Base-by-base conservation (phyloP, 2,113 vertebrate genomes). In the Rana temporaria region DNA sequence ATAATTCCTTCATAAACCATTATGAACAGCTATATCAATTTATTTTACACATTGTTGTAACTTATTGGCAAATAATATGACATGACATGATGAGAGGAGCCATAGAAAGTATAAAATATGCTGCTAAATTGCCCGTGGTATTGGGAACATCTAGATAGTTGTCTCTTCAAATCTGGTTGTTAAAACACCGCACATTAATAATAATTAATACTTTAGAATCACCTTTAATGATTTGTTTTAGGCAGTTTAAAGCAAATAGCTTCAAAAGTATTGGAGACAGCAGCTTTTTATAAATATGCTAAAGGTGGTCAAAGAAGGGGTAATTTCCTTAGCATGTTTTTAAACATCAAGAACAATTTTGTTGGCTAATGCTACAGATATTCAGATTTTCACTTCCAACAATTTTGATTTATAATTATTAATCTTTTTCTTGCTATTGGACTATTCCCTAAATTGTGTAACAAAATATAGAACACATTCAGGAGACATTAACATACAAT, bases 21-120 rank as follows among this genome's bases (percentile, higher is more conserved):
- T 19, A 76, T 76, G 81, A 83, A 76, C 71, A 30, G 72, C 32
- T 52, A 64, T 64, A 68, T 74, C 81, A 76, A 83, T 83, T 76
- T 83, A 67, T 83, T 76, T 83, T 83, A 67, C 72, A 68, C 53
- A 76, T 66, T 76, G 63, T 76, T 55, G 81, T 83, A 76, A 83
- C 42, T 83, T 83, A 83, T 72, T 60, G 64, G 63, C 52, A 83
- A 83, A 83, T 83, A 83, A 83, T 83, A 83, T 83, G 72, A 83
- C 81, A 76, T 30, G 20, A 22, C 52, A 60, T 26, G 55, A 76
- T 83, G 72, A 83, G 19, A 72, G 59, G 42, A 83, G 26, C 52
- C 72, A 83, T 66, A 66, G 70, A 59, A 66, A 83, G 64, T 12
- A 64, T 63, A 55, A 74, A 75, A 74, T 83, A 64, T 75, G 71